A percentile compares a stretch with the other conserved stretches of the same genome.
These are phyloP conservation scores for Eumerus sabulonum DNA, from an alignment of 2,888 invertebrate genomes.

Conservation along the genomic window DNA sequence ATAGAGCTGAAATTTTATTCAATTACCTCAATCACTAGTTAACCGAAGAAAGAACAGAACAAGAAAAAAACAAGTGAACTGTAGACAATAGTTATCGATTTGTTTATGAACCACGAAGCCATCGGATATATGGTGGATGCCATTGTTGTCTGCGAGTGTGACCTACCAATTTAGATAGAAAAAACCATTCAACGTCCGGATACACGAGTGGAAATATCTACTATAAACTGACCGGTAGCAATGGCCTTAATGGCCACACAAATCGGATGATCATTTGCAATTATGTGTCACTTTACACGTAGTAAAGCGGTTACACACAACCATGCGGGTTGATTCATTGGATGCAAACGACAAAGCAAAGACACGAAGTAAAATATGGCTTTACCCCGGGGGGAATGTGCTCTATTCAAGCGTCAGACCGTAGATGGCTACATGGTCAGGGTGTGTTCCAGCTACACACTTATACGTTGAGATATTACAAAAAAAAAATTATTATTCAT, in stretches of 20 bases:
- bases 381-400: too few species aligned
- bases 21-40: too few species aligned
- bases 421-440: constrained; percentile 8
- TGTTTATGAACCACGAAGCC: too few species aligned
- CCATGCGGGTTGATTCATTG: constrained; percentile 27
- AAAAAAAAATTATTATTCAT: constrained; percentile 43
- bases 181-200: constrained; percentile 46
- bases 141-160: constrained; percentile 16
- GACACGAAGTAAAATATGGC: too few species aligned
- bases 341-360: neutral
- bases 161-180: constrained; percentile 42
- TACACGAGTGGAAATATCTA: constrained; percentile 48
- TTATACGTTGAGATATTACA: too few species aligned
- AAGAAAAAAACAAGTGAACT: too few species aligned
- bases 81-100: too few species aligned
- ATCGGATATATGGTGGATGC: neutral
- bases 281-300: constrained; percentile 49
- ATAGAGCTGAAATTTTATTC: too few species aligned
- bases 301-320: constrained; percentile 21
- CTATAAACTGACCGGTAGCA: too few species aligned
- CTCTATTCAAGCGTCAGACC: too few species aligned
- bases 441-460: constrained; percentile 1
- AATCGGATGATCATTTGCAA: constrained; percentile 60
- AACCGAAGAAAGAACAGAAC: too few species aligned
- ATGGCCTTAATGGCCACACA: too few species aligned